phyloP scores from a whole-genome alignment of 1,140 invertebrate species.

The Leptopilina clavipes region DNA sequence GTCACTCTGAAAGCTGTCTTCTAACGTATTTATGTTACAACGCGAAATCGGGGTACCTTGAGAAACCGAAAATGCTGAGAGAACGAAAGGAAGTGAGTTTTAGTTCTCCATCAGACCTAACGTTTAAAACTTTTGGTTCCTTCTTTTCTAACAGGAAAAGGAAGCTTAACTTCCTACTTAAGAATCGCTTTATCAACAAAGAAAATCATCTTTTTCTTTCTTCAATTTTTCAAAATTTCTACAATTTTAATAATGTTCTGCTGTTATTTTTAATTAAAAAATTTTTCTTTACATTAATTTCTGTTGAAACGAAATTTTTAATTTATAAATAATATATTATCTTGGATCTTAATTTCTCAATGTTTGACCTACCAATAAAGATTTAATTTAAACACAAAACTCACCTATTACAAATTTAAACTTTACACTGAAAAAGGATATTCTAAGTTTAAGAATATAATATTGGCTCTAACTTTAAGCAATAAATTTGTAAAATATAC shows the following conservation, averaged over 20 bases:
- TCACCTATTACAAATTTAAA: too few relatives aligned
- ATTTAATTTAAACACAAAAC: too few relatives aligned
- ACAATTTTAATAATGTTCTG: background rate
- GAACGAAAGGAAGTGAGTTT: conserved; percentile 19
- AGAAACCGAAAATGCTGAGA: conserved; percentile 4
- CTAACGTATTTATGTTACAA: conserved; percentile 34
- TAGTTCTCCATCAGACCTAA: background rate
- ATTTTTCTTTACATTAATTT: too few relatives aligned
- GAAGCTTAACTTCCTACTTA: background rate
- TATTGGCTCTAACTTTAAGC: too few relatives aligned
- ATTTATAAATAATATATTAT: too few relatives aligned
- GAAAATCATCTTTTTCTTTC: background rate
- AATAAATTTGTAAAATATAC: too few relatives aligned
- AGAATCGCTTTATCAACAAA: background rate
- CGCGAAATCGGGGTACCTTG: background rate
- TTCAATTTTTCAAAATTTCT: background rate
- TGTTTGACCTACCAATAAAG: too few relatives aligned
- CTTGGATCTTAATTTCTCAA: too few relatives aligned
- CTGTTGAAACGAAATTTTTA: too few relatives aligned
- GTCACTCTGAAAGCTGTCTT: conserved; percentile 26
- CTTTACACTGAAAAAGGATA: too few relatives aligned
- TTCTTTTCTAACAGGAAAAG: background rate
- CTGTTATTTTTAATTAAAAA: too few relatives aligned
- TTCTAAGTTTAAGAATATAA: too few relatives aligned
- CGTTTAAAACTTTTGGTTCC: conserved; percentile 2